Evolutionary conservation across 2,888 invertebrate species (phyloP).

Genomic region (Heliconius hortense): DNA sequence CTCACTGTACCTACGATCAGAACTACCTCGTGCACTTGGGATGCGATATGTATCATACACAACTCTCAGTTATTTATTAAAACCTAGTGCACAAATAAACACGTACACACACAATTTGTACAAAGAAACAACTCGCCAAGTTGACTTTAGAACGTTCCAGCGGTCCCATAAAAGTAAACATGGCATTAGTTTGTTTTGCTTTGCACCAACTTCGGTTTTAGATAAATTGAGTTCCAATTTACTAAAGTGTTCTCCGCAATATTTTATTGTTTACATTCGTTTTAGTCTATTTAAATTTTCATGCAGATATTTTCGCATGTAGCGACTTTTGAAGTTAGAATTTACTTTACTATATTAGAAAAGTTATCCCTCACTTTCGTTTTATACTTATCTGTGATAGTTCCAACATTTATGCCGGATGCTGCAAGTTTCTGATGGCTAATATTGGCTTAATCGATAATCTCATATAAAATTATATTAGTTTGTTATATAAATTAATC

Average conservation of each 20-base stretch:
- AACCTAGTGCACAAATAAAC: not conserved
- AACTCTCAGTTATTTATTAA: not conserved
- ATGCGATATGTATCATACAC: not conserved
- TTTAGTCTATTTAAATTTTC: conserved; percentile 26
- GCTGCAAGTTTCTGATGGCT: not conserved
- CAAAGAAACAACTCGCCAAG: conserved; percentile 4
- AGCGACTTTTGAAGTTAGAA: conserved; percentile 9
- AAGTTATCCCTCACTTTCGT: not conserved
- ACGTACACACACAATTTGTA: not conserved
- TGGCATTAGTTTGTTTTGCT: conserved; percentile 36
- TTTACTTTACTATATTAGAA: conserved; percentile 3
- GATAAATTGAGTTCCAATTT: conserved; percentile 38
- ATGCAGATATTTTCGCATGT: conserved; percentile 17
- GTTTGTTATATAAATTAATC: too few species aligned
- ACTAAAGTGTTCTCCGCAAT: conserved; percentile 33
- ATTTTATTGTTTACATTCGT: conserved; percentile 27
- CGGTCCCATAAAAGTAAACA: conserved; percentile 19
- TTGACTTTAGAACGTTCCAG: conserved; percentile 12
- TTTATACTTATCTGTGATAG: not conserved
- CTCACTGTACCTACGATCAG: not conserved
- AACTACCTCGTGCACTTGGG: not conserved
- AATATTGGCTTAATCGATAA: not conserved
- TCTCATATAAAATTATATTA: too few species aligned
- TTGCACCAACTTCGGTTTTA: conserved; percentile 36
- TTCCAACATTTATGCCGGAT: not conserved